These are phyloP conservation scores for Scyliorhinus canicula DNA, from an alignment of 2,797 vertebrate genomes.

Conservation along the genomic window DNA sequence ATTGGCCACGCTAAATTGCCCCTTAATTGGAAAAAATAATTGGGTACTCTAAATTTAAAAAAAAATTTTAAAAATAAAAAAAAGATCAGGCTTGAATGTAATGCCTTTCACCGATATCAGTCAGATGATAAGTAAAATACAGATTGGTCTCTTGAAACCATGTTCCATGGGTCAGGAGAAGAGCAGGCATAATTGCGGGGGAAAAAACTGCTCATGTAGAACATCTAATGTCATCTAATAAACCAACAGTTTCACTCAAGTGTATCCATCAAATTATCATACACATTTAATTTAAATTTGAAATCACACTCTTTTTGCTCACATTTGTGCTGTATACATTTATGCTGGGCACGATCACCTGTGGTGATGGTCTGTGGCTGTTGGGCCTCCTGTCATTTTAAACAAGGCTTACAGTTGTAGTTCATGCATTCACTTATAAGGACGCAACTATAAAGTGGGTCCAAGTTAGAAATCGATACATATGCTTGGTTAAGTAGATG, in stretches of 20 bases:
- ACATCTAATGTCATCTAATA: neutral
- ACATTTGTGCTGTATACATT: neutral
- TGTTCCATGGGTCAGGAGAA: neutral
- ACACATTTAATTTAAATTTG: neutral
- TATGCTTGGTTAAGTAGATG: neutral
- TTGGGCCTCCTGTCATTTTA: neutral
- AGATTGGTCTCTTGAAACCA: neutral
- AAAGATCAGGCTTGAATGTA: neutral
- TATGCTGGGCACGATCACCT: neutral
- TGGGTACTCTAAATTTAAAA: no score
- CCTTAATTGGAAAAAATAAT: no score
- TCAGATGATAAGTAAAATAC: neutral
- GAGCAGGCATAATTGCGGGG: neutral
- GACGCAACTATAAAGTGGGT: no score
- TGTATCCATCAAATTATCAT: neutral
- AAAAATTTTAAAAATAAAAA: no score
- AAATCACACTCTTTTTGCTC: neutral
- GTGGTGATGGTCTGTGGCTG: neutral
- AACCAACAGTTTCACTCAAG: neutral
- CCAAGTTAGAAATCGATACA: neutral
- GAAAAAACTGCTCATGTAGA: neutral
- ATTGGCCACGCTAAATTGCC: no score
- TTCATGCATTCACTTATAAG: neutral
- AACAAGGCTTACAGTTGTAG: neutral
- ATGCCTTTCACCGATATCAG: neutral